phyloP scores from a whole-genome alignment of 2,113 vertebrate species.

The Boulengeromyrus knoepffleri region DNA sequence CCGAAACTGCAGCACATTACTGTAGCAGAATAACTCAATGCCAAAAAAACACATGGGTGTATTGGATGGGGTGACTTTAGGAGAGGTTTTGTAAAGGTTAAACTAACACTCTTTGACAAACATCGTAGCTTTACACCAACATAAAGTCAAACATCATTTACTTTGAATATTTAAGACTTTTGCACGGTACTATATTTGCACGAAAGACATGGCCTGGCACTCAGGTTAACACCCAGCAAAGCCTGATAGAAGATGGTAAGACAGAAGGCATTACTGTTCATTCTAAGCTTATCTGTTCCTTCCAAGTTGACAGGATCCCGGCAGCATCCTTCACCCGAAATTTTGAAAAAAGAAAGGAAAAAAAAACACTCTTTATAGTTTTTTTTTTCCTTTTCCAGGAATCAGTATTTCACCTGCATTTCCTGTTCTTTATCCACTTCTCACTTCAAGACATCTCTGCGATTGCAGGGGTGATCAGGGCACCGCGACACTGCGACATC shows the following conservation, averaged over 20 bases:
- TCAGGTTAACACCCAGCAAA: background rate
- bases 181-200: background rate
- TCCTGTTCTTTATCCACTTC: background rate
- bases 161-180: background rate
- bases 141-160: background rate
- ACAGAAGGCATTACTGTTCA: background rate
- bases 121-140: background rate
- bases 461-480: background rate
- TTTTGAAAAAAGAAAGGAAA: background rate
- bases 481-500: constrained; percentile 20
- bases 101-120: background rate
- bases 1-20: background rate
- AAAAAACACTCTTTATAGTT: background rate
- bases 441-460: background rate
- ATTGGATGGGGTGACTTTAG: background rate
- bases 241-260: background rate
- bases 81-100: background rate
- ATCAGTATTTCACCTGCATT: background rate
- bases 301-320: background rate
- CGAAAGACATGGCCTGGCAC: background rate
- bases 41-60: background rate
- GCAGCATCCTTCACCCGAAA: background rate
- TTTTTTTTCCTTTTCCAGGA: background rate
- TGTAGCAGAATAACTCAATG: background rate
- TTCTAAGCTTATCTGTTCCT: background rate